phyloP scores from a whole-genome alignment of 2,888 invertebrate genomes.

The Ariolimax columbianus region DNA sequence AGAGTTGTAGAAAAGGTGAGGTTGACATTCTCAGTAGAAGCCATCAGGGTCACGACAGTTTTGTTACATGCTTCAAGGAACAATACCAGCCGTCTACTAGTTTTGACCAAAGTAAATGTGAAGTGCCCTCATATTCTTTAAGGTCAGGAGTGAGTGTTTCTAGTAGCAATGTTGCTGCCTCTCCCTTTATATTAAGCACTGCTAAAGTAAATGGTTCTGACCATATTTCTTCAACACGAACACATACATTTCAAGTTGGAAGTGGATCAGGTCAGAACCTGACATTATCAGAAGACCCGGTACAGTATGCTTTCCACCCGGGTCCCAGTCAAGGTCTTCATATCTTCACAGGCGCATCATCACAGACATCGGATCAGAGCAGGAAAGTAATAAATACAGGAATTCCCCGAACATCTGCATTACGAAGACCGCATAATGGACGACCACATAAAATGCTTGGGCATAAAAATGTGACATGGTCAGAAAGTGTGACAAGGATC shows the following conservation, averaged over 20 bases:
- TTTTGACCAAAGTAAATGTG: neutral
- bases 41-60: neutral
- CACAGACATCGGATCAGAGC: neutral
- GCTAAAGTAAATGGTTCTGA: neutral
- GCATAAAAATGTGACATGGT: conserved; percentile 7
- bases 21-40: neutral
- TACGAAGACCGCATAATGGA: neutral
- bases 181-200: neutral
- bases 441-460: neutral
- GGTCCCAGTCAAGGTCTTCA: neutral
- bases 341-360: neutral
- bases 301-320: neutral
- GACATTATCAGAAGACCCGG: neutral
- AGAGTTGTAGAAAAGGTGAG: neutral
- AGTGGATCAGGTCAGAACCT: neutral
- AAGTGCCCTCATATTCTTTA: neutral
- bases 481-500: neutral
- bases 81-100: neutral
- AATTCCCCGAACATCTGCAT: neutral
- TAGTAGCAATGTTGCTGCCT: neutral
- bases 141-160: neutral
- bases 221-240: neutral
- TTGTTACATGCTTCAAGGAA: neutral
- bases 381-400: neutral
- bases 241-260: neutral